Evolutionary conservation across 2,797 vertebrate genomes (phyloP).

Genomic region (Spatula versicolor): DNA sequence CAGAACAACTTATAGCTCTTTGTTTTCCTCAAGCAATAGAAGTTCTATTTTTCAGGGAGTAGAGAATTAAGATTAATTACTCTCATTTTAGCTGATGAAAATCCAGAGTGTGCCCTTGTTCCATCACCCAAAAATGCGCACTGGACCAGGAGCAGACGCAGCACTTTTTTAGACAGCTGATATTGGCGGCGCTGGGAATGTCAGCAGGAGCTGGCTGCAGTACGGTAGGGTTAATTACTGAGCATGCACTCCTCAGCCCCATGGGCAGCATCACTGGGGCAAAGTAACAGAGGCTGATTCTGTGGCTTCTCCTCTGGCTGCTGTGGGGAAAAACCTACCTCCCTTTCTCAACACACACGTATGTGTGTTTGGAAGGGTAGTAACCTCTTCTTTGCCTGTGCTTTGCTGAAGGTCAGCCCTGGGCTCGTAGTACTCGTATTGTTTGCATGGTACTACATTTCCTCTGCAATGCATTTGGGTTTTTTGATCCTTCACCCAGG

Average conservation of each 20-base stretch:
- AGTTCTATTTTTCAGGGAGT: neutral
- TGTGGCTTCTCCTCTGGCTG: neutral
- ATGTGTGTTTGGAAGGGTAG: neutral
- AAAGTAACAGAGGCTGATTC: neutral
- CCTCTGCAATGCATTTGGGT: accelerated
- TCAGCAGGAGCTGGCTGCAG: neutral
- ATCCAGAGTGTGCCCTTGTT: constrained; percentile 51
- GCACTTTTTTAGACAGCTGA: neutral
- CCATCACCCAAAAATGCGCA: constrained; percentile 1
- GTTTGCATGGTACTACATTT: neutral
- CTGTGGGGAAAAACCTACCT: neutral
- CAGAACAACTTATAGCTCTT: constrained; percentile 18
- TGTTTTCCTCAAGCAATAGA: constrained; percentile 15
- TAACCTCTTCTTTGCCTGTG: neutral
- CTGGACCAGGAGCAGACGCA: neutral
- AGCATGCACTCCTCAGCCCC: neutral
- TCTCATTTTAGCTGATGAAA: constrained; percentile 17
- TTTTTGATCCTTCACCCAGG: neutral
- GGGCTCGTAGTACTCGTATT: accelerated
- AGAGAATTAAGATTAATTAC: constrained; percentile 61
- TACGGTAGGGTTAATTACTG: neutral
- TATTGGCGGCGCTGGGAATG: neutral
- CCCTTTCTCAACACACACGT: neutral
- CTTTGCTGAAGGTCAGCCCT: neutral
- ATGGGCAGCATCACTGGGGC: neutral